phyloP scores from a whole-genome alignment of 2,888 invertebrate species.

The Apamea sordens region DNA sequence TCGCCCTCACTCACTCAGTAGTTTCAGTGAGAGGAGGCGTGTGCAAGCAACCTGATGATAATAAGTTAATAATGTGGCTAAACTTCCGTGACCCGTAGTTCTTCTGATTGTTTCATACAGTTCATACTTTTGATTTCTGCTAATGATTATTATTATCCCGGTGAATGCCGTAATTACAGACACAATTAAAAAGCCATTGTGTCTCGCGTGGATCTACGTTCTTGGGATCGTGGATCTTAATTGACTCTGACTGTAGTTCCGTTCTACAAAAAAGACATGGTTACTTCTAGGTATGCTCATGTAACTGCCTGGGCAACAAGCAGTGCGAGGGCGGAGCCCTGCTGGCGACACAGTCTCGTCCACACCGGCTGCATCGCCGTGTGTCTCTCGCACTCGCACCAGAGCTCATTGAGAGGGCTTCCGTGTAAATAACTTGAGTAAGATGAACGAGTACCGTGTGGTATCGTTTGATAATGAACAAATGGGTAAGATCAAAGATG shows the following conservation, averaged over 20 bases:
- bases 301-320: conserved; percentile 88
- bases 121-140: neutral
- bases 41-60: neutral
- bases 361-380: conserved; percentile 70
- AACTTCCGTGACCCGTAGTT: no score
- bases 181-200: no score
- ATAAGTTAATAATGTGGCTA: no score
- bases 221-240: no score
- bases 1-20: neutral
- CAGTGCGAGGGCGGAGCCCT: conserved; percentile 85
- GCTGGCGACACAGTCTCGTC: conserved; percentile 71
- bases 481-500: neutral
- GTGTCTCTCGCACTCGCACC: conserved; percentile 73
- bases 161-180: no score
- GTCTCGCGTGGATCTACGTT: no score
- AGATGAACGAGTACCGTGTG: neutral
- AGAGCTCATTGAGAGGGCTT: conserved; percentile 81
- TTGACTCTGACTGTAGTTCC: neutral
- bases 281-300: conserved; percentile 85
- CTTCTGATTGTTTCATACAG: neutral
- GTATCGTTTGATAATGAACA: neutral
- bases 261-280: neutral
- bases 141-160: no score
- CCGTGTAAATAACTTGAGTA: conserved; percentile 69
- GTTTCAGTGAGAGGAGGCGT: neutral